These are phyloP conservation scores for Disparrhopalites patrizii DNA, from an alignment of 2,888 invertebrate genomes.

Conservation along the genomic window DNA sequence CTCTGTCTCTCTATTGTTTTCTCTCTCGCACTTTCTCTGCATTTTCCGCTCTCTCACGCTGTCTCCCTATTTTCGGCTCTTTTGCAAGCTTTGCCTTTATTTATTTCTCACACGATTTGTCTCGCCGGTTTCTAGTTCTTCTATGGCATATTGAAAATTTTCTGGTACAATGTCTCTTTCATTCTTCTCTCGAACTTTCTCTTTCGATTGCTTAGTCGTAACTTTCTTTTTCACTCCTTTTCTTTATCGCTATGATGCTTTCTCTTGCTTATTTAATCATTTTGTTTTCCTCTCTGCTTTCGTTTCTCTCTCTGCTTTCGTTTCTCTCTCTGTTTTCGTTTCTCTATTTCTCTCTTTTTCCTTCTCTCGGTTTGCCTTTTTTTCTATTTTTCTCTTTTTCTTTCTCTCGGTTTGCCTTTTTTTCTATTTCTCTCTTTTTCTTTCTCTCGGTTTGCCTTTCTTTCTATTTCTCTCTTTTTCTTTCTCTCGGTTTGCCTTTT, in stretches of 20 bases:
- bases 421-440: background rate
- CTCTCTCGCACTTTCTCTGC: no score
- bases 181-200: background rate
- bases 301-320: background rate
- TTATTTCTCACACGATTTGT: no score
- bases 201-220: background rate
- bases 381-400: background rate
- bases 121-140: no score
- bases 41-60: no score
- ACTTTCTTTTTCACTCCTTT: background rate
- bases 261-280: background rate
- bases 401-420: background rate
- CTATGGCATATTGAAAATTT: no score
- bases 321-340: background rate
- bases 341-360: background rate
- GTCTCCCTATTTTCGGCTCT: no score
- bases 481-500: no score
- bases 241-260: background rate
- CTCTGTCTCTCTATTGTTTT: background rate
- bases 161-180: background rate
- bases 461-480: no score
- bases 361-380: no score
- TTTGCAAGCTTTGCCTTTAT: no score
- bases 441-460: no score
- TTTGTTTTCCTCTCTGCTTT: background rate